Conservation (phyloP, 2,888 invertebrate species). For the Amphipyra tragopoginis region DNA sequence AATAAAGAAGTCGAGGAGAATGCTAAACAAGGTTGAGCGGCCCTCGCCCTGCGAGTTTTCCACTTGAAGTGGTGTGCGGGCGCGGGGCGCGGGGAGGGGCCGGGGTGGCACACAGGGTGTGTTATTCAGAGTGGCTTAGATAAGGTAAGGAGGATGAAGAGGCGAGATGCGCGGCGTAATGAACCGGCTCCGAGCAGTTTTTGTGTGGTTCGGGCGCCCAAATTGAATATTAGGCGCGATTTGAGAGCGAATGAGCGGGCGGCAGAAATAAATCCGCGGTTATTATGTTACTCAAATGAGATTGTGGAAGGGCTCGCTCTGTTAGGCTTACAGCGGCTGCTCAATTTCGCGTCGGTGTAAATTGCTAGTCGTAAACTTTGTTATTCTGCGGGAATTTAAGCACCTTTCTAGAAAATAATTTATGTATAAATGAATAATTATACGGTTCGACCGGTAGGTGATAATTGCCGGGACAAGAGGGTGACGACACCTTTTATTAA, state of each 20-base stretch:
- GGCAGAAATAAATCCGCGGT: constrained; percentile 88
- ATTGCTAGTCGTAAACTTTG: constrained; percentile 81
- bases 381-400: constrained; percentile 78
- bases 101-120: constrained; percentile 71
- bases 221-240: constrained; percentile 90
- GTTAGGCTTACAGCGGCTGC: constrained; percentile 80
- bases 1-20: constrained; percentile 89
- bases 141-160: constrained; percentile 90
- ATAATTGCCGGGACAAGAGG: constrained; percentile 40
- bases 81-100: constrained; percentile 66
- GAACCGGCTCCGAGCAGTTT: constrained; percentile 88
- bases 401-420: constrained; percentile 70
- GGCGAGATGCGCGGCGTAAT: constrained; percentile 89
- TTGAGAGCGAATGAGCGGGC: constrained; percentile 87
- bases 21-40: constrained; percentile 89
- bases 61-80: constrained; percentile 86
- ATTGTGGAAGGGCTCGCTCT: constrained; percentile 83
- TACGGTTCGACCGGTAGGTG: constrained; percentile 35
- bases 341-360: constrained; percentile 85
- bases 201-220: constrained; percentile 87
- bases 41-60: constrained; percentile 89
- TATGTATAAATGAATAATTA: constrained; percentile 61
- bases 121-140: constrained; percentile 88
- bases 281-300: constrained; percentile 89
- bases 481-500: too few relatives aligned